These are phyloP conservation scores for Astropecten irregularis DNA, from an alignment of 53 echinoderm and acorn worm genomes.

Conservation along the genomic window DNA sequence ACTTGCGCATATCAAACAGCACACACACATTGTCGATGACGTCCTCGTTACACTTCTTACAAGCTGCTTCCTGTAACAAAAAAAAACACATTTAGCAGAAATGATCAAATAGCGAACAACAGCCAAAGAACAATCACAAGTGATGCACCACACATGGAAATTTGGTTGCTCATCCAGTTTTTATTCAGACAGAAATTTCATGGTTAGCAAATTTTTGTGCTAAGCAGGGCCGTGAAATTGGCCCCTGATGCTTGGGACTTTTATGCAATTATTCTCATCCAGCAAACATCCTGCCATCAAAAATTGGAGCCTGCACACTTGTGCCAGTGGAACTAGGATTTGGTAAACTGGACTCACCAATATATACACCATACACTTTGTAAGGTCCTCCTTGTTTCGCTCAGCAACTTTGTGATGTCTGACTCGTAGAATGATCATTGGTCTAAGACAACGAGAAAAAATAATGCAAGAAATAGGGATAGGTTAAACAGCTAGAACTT, in stretches of 20 bases:
- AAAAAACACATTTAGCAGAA: no score
- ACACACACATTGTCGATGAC: conserved; percentile 68
- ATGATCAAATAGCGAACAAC: no score
- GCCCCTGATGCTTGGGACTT: no score
- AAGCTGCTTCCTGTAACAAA: conserved; percentile 55
- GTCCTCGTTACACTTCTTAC: conserved; percentile 68
- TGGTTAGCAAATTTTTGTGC: no score
- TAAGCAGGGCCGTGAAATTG: no score
- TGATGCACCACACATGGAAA: no score
- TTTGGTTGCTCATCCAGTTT: no score
- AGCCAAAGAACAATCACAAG: no score
- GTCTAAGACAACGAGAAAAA: no score
- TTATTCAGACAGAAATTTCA: no score
- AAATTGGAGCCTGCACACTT: neutral
- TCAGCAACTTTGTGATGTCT: conserved; percentile 62
- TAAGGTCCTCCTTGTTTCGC: conserved; percentile 49
- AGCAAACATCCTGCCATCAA: neutral
- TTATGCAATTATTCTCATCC: neutral
- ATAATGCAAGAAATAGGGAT: neutral
- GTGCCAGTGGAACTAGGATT: no score
- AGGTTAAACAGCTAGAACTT: no score
- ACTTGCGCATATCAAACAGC: conserved; percentile 65
- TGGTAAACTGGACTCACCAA: conserved; percentile 48
- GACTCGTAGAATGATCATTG: conserved; percentile 62
- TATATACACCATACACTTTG: conserved; percentile 65